These are phyloP conservation scores for Champsocephalus esox DNA, from an alignment of 2,797 vertebrate genomes.

Conservation along the genomic window DNA sequence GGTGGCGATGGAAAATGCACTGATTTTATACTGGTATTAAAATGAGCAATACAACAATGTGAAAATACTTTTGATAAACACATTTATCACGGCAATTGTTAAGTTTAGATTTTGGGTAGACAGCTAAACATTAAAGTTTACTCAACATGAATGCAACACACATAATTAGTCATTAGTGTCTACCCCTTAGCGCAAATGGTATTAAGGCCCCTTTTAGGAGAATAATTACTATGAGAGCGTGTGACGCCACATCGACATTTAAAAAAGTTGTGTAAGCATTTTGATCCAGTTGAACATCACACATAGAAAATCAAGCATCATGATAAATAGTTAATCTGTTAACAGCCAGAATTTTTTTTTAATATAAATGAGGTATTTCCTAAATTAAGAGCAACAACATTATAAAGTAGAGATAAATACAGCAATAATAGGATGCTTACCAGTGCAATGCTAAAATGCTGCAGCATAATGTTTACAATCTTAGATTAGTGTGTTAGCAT, in stretches of 20 bases:
- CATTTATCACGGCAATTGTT: neutral
- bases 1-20: neutral
- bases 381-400: too few relatives aligned
- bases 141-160: neutral
- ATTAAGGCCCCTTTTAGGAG: neutral
- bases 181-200: neutral
- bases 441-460: too few relatives aligned
- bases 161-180: neutral
- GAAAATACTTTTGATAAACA: too few relatives aligned
- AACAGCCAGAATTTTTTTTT: too few relatives aligned
- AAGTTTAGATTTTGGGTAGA: neutral
- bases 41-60: too few relatives aligned
- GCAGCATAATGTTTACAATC: neutral
- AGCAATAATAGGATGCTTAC: too few relatives aligned
- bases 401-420: too few relatives aligned
- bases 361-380: neutral
- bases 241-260: neutral
- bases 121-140: neutral
- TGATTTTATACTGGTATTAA: neutral
- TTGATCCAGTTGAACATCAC: neutral
- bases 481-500: neutral
- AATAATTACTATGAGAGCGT: neutral
- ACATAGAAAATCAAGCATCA: neutral
- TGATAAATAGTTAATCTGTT: neutral
- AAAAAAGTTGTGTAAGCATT: neutral